phyloP scores from a whole-genome alignment of 2,113 vertebrate species.

The Crotophaga sulcirostris region DNA sequence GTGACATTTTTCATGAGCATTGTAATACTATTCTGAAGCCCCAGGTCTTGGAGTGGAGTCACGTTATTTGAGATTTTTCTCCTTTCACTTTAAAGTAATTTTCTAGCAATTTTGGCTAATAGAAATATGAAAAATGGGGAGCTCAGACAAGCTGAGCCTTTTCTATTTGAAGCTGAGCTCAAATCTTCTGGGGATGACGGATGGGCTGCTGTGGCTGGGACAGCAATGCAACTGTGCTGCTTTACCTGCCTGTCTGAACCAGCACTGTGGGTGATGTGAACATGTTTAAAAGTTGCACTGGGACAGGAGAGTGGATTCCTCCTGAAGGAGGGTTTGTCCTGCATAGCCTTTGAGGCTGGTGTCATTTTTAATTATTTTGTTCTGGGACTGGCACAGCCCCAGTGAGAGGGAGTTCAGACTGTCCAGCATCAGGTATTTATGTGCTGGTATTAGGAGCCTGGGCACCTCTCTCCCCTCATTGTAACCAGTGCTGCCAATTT shows the following conservation, averaged over 20 bases:
- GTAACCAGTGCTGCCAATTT: neutral
- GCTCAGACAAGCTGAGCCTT: neutral
- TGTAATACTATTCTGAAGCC: neutral
- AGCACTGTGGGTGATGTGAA: accelerated
- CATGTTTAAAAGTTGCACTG: accelerated
- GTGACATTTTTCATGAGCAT: neutral
- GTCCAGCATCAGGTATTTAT: neutral
- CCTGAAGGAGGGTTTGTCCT: neutral
- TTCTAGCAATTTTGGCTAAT: neutral
- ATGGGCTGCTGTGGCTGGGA: neutral
- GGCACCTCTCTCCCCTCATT: neutral
- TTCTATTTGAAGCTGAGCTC: neutral
- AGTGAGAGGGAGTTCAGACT: neutral
- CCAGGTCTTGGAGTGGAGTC: neutral
- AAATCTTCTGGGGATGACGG: neutral
- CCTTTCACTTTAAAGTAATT: neutral
- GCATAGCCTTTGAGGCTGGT: neutral
- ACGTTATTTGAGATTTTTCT: neutral
- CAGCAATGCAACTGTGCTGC: accelerated
- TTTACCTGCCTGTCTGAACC: neutral
- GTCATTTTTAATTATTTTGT: neutral
- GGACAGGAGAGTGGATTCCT: neutral
- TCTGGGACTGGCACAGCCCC: too few species aligned
- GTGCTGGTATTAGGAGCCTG: neutral
- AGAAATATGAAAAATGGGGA: neutral